These are phyloP conservation scores for Molossus molossus DNA, from an alignment of 2,797 vertebrate species.

Conservation along the genomic window DNA sequence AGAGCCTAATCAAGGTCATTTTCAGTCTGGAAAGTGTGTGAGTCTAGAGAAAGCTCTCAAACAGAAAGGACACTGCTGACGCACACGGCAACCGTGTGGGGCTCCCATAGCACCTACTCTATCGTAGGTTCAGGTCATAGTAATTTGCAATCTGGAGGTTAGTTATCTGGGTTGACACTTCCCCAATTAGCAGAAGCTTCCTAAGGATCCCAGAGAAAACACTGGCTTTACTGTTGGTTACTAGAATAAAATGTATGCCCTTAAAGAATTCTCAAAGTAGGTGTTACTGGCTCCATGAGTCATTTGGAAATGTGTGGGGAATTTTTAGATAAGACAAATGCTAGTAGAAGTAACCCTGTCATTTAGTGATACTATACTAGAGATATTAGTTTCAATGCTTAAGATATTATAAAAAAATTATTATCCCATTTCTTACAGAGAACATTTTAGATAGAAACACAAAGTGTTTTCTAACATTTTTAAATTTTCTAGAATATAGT, in stretches of 20 bases:
- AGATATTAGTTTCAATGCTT: not conserved
- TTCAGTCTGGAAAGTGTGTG: not conserved
- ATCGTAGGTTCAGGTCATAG: not conserved
- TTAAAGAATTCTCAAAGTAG: not conserved
- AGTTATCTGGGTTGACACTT: not conserved
- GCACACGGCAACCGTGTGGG: not conserved
- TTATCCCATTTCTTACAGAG: not conserved
- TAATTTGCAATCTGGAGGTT: not conserved
- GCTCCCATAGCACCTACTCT: accelerated
- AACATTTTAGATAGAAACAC: not conserved
- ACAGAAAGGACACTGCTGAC: not conserved
- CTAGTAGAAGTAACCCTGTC: not conserved
- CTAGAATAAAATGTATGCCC: not conserved
- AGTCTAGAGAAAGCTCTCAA: not conserved
- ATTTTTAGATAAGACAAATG: not conserved
- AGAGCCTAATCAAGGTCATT: not conserved
- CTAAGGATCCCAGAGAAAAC: not conserved
- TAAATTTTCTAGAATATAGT: not conserved
- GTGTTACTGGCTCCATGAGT: not conserved
- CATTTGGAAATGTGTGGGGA: not conserved
- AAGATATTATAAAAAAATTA: not conserved
- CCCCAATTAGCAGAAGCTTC: not conserved
- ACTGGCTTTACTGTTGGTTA: not conserved
- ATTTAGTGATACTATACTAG: not conserved
- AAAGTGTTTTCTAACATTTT: not conserved